Conservation (phyloP, 2,797 vertebrate genomes). For the Smutsia gigantea region DNA sequence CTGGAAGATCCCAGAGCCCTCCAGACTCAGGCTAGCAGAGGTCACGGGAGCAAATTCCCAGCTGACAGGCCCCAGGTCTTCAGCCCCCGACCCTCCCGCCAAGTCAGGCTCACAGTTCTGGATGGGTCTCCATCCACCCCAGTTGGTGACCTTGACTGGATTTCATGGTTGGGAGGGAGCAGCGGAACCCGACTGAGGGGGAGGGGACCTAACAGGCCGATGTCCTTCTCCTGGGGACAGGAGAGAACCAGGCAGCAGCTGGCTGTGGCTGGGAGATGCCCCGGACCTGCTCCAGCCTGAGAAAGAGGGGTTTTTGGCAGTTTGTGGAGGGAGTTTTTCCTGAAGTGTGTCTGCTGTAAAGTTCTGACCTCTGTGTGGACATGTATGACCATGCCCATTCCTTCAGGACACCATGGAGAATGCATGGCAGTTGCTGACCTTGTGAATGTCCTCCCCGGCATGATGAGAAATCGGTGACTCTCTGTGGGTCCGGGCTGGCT, state of each 20-base stretch:
- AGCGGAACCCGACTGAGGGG: neutral
- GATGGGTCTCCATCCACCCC: neutral
- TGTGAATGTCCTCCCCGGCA: neutral
- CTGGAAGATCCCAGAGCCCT: neutral
- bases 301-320: neutral
- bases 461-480: neutral
- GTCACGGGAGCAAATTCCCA: neutral
- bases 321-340: neutral
- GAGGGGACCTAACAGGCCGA: neutral
- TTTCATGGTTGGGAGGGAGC: neutral
- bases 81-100: accelerated
- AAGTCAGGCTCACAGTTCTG: neutral
- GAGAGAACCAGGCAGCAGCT: neutral
- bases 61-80: neutral
- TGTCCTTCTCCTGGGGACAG: neutral
- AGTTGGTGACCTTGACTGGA: neutral
- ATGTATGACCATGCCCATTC: neutral
- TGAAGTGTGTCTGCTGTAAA: neutral
- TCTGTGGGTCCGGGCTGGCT: neutral
- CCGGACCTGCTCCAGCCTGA: neutral
- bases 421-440: neutral
- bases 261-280: neutral
- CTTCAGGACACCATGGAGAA: neutral
- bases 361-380: neutral
- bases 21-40: too few relatives aligned